Percentiles rank a stretch among this genome's conserved stretches.
These are phyloP conservation scores for Hydrotaea cyrtoneurina DNA, from an alignment of 2,888 invertebrate genomes.

Conservation along the genomic window DNA sequence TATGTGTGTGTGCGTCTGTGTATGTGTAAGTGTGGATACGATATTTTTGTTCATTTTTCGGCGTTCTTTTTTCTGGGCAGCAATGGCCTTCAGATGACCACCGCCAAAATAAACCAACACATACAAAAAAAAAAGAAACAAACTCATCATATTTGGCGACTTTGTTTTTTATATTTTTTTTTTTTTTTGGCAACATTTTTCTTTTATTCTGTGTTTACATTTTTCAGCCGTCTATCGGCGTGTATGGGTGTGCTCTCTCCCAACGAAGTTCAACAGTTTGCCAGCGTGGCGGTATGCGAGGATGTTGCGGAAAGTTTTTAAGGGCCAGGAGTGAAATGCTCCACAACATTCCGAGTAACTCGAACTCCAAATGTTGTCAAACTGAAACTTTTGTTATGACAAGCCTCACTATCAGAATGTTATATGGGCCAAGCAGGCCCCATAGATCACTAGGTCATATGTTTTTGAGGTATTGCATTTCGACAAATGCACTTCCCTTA, in stretches of 20 bases:
- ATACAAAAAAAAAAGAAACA: constrained; percentile 41
- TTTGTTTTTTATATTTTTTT: constrained; percentile 52
- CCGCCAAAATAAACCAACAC: constrained; percentile 51
- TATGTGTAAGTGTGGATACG: constrained; percentile 23
- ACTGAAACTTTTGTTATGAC: too few relatives aligned
- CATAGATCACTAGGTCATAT: too few relatives aligned
- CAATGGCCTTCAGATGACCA: constrained; percentile 67
- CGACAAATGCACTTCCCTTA: too few relatives aligned
- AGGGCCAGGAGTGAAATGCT: too few relatives aligned
- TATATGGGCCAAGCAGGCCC: too few relatives aligned
- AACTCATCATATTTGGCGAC: constrained; percentile 66
- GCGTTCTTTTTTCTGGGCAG: constrained; percentile 39
- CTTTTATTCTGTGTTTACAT: constrained; percentile 52
- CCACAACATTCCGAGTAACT: too few relatives aligned
- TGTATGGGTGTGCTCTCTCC: background rate
- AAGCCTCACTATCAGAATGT: too few relatives aligned
- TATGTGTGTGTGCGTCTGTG: constrained; percentile 35
- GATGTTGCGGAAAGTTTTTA: background rate
- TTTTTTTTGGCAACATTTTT: constrained; percentile 59
- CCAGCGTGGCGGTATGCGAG: constrained; percentile 10
- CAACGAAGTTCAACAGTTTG: constrained; percentile 25
- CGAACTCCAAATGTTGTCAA: too few relatives aligned
- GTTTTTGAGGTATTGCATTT: too few relatives aligned
- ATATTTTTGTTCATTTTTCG: constrained; percentile 44
- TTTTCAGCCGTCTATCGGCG: constrained; percentile 26